These are phyloP conservation scores for Hippocampus zosterae DNA, from an alignment of 2,113 vertebrate species.

Conservation along the genomic window DNA sequence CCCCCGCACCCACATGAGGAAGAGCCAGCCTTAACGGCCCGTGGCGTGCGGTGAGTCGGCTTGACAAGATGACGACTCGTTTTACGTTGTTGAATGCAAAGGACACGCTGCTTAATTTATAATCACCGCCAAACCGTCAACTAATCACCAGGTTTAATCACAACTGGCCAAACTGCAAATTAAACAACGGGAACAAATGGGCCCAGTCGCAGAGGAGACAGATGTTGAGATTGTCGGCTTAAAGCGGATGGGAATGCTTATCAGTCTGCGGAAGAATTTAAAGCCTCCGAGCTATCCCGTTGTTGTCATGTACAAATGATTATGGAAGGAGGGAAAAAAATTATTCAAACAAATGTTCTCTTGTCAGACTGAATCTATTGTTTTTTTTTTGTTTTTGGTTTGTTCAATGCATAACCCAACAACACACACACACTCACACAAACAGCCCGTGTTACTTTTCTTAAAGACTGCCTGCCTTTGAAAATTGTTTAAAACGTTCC, in stretches of 20 bases:
- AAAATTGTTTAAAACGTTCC: too few species aligned
- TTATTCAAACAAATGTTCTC: background rate
- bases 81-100: constrained; percentile 33
- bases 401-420: too few species aligned
- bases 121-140: constrained; percentile 51
- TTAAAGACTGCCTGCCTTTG: too few species aligned
- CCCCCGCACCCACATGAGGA: constrained; percentile 23
- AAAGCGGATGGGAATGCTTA: constrained; percentile 6
- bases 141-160: constrained; percentile 58
- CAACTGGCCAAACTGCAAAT: constrained; percentile 40
- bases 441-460: too few species aligned
- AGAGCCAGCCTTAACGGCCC: constrained; percentile 22
- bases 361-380: background rate
- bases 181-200: constrained; percentile 22
- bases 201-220: constrained; percentile 19
- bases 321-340: background rate
- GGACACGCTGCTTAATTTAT: constrained; percentile 35
- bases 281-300: background rate
- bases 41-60: constrained; percentile 40
- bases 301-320: background rate
- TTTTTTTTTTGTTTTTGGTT: background rate
- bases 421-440: too few species aligned
- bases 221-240: constrained; percentile 22
- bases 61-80: constrained; percentile 39
- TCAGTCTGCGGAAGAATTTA: constrained; percentile 10